phyloP scores from a whole-genome alignment of 2,113 vertebrate species.

The Tenrec ecaudatus region DNA sequence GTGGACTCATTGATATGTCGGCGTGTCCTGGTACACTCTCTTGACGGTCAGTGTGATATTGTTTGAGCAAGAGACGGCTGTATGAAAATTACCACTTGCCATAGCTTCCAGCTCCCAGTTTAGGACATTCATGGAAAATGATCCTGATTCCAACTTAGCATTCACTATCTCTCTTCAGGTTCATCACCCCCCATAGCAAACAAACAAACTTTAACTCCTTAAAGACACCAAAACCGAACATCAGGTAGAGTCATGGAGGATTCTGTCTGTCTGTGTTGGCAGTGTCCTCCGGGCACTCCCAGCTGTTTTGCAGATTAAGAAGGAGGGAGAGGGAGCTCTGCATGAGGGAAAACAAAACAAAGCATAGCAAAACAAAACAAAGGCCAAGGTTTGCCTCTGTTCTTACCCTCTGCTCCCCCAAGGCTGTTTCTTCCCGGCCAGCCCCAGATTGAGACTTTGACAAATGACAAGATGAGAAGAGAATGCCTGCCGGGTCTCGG shows the following conservation, averaged over 20 bases:
- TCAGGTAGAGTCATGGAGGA: background rate
- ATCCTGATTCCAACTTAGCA: background rate
- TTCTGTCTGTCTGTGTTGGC: constrained; percentile 76
- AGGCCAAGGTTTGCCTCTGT: constrained; percentile 83
- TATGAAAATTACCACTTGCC: background rate
- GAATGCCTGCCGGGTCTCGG: constrained; percentile 86
- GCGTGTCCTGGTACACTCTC: no score
- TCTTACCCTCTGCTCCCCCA: constrained; percentile 39
- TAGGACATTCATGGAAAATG: constrained; percentile 5
- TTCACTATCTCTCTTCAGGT: constrained; percentile 42
- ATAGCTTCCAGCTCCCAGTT: constrained; percentile 3
- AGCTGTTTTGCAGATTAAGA: constrained; percentile 90
- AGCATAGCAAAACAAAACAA: constrained; percentile 81
- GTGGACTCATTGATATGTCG: background rate
- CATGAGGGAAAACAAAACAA: constrained; percentile 75
- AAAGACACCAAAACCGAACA: no score
- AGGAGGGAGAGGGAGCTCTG: constrained; percentile 53
- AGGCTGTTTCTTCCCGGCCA: constrained; percentile 55
- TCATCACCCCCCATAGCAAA: background rate
- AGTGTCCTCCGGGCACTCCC: constrained; percentile 71
- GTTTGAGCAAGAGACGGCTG: background rate
- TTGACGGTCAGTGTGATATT: constrained; percentile 23
- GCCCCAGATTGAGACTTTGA: constrained; percentile 86
- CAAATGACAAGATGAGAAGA: constrained; percentile 86
- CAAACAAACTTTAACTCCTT: no score